Evolutionary conservation across 2,888 invertebrate species (phyloP).

Genomic region (Sepioteuthis lessoniana): DNA sequence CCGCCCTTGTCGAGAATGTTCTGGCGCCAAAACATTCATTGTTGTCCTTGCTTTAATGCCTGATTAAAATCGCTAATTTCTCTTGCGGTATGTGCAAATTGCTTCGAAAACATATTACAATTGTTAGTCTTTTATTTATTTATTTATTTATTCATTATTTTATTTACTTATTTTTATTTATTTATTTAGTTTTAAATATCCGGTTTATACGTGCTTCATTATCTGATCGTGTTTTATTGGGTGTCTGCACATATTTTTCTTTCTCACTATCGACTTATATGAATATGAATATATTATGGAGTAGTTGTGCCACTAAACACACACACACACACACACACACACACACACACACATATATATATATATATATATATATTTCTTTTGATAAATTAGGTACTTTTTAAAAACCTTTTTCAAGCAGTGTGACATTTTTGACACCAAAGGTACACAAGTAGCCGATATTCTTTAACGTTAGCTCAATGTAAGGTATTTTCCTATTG

Average conservation of each 20-base stretch:
- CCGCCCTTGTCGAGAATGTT: not conserved
- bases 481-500: no score
- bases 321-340: not conserved
- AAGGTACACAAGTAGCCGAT: no score
- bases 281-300: not conserved
- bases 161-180: not conserved
- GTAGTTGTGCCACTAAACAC: not conserved
- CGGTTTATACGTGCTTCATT: not conserved
- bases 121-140: not conserved
- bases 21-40: conserved; percentile 6
- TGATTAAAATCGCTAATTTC: conserved; percentile 23
- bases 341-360: not conserved
- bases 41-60: not conserved
- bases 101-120: not conserved
- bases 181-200: not conserved
- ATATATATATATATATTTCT: no score
- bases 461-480: no score
- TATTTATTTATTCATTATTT: not conserved
- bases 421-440: no score
- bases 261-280: not conserved
- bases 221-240: not conserved
- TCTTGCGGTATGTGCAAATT: not conserved
- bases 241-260: not conserved
- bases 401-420: no score
- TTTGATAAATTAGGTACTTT: no score